Evolutionary conservation across 1,140 invertebrate genomes (phyloP), one percentile per base, ranked within the genome.

Genomic region (Episyrphus balteatus): DNA sequence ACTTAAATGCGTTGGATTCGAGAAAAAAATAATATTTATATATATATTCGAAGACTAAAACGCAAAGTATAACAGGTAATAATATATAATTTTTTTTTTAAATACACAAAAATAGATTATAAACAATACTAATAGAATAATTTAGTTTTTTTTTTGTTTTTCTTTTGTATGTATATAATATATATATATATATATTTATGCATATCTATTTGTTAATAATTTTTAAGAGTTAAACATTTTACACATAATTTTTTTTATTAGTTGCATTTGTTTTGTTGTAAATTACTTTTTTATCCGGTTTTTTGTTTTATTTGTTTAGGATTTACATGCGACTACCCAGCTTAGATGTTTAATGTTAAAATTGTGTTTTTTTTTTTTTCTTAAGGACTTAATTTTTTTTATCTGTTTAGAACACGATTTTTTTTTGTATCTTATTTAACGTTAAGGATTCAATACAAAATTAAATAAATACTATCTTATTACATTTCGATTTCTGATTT

Each of bases 321-420:
- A 60, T 66, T 66, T 66, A 66, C 63, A 66, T 66, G 63, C 63
- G 63, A 66, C 63, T 66, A 66, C 63, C 63, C 63, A 66, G 63
- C 61, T 66, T 66, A 66, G 63, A 66, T 66, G 61, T 53, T 38
- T 62, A 18, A 14, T 17, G 11, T 58, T 62, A 12, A 60, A 52
- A 54, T 61, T 51, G 50, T 48, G 37, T 46, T 53, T 55, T 46
- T 33, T 42, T 49, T 49, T 46, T 45, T 48, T 45, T 32, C 44
- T 45, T 45, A 45, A 45, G 44, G 8, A 21, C 34, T 45, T 36
- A 42, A n/a, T 32, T 32, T 34, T 44, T 44, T 19, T 33, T 26
- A 26, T 26, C 21, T 26, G 21, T 26, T 26, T 26, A 26, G 21
- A 26, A 26, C 21, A 26, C 21, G 34, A 43, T 30, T 43, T 43